phyloP scores from a whole-genome alignment of 2,888 invertebrate species.

The Drosophila picticornis region DNA sequence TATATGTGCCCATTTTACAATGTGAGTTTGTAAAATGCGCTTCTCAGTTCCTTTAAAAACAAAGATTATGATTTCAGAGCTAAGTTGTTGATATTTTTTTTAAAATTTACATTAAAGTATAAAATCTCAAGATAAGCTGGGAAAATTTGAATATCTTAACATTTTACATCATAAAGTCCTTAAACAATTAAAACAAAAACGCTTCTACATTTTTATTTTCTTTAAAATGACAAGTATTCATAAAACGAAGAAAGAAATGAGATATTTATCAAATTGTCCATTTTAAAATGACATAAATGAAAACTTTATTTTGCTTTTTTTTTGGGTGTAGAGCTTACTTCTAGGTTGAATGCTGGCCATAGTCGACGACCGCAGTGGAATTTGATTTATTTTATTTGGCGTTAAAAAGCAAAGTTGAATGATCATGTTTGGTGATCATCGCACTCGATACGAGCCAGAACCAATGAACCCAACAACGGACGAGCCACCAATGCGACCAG shows the following conservation, averaged over 20 bases:
- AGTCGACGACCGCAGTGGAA: conserved; percentile 79
- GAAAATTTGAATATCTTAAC: neutral
- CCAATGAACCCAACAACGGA: conserved; percentile 49
- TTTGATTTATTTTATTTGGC: conserved; percentile 82
- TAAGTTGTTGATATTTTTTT: accelerated
- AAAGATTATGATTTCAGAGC: neutral
- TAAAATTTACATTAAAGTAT: neutral
- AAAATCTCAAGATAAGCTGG: neutral
- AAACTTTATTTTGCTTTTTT: neutral
- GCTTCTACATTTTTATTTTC: neutral
- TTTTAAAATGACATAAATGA: neutral
- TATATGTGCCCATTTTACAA: neutral
- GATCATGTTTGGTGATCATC: conserved; percentile 78
- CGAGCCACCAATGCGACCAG: conserved; percentile 30
- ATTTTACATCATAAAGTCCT: neutral
- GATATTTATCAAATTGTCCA: neutral
- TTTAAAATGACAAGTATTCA: neutral
- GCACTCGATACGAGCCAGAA: conserved; percentile 67
- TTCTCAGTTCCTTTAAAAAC: too few species aligned
- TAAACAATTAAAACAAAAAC: neutral
- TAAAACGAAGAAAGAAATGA: neutral
- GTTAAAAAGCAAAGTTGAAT: conserved; percentile 81
- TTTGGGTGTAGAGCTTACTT: neutral
- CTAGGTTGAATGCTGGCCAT: conserved; percentile 14
- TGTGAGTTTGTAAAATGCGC: too few species aligned